Evolutionary conservation across 2,888 invertebrate species (phyloP), one percentile per base, ranked within the genome.

Genomic region (Tridacna crocea): DNA sequence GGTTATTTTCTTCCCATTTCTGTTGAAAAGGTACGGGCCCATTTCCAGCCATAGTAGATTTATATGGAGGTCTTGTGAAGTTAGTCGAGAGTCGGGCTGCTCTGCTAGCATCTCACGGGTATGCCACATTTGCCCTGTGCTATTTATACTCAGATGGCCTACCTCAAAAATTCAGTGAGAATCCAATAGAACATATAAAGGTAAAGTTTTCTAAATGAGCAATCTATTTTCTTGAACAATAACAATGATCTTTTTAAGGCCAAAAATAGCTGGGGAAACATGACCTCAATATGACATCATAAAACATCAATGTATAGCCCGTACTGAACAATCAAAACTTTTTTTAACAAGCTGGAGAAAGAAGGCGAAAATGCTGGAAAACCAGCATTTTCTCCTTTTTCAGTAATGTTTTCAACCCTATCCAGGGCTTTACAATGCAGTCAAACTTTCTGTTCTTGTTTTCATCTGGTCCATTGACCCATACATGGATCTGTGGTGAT

Each of bases 31-130:
- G 70, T 12, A 24, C 22, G 17, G 70, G 70, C 17, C 85, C 83
- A 47, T 85, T 85, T 58, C 85, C 85, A 0, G 83, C 66, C 13
- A 22, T 85, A 19, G 60, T 80, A 26, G 83, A 85, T 70, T 76
- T 83, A 76, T 85, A 66, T 47, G 85, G 85, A 0, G 85, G 80
- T 27, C 48, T 83, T 0, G 85, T 85, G 0, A 78, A 66, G 24
- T 61, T 82, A 24, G 58, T 80, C 17, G 85, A 85, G 61, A 80
- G 75, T 19, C 61, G 85, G 61, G 85, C 85, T 10, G 79, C 82
- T 17, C 60, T 85, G 8, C 27, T 85, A 24, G 85, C 85, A 0
- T 85, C 85, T 0, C 79, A 80, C 36, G 85, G 85, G 17, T 85
- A 79, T 58, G 85, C 79, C n/a, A 77, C 80, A 8, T 55, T 83